Percentiles rank a stretch among this genome's conserved stretches.
Conservation (phyloP, 2,888 invertebrate genomes). For the Bedellia somnulentella region DNA sequence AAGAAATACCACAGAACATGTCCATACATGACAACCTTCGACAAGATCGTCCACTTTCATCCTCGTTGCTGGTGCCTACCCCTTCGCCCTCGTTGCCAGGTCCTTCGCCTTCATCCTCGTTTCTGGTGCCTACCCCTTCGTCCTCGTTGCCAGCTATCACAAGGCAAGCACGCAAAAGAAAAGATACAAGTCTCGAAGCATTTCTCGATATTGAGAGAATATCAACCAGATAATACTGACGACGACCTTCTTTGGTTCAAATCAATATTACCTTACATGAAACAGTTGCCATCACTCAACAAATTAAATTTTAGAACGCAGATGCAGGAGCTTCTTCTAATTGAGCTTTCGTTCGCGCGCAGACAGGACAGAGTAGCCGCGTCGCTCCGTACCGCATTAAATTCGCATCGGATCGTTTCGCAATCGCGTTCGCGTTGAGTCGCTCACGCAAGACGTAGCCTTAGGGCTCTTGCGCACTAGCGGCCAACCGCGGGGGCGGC, state of each 20-base stretch:
- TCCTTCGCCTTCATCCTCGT: too few species aligned
- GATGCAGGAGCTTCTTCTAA: conserved; percentile 14
- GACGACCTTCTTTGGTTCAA: conserved; percentile 14
- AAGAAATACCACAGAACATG: conserved; percentile 10
- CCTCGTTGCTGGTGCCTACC: conserved; percentile 9
- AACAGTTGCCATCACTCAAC: conserved; percentile 14
- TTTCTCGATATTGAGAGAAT: conserved; percentile 11
- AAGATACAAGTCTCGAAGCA: conserved; percentile 13
- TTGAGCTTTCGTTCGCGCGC: conserved; percentile 13
- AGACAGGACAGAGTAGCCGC: too few species aligned
- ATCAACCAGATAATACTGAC: conserved; percentile 12
- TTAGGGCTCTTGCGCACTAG: too few species aligned
- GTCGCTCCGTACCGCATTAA: too few species aligned
- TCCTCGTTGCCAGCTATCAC: conserved; percentile 14
- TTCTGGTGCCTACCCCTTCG: conserved; percentile 10
- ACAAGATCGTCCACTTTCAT: too few species aligned
- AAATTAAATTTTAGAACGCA: conserved; percentile 16
- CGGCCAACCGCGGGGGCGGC: too few species aligned
- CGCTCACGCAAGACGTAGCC: too few species aligned
- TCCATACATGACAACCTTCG: conserved; percentile 8
- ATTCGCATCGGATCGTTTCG: too few species aligned
- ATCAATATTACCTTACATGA: conserved; percentile 15
- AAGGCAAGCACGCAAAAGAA: conserved; percentile 14
- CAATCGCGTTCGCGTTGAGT: too few species aligned
- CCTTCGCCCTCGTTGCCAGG: conserved; percentile 13